A percentile compares a stretch with the other conserved stretches of the same genome.
phyloP scores from a whole-genome alignment of 2,113 vertebrate species.

The Myotis davidii region DNA sequence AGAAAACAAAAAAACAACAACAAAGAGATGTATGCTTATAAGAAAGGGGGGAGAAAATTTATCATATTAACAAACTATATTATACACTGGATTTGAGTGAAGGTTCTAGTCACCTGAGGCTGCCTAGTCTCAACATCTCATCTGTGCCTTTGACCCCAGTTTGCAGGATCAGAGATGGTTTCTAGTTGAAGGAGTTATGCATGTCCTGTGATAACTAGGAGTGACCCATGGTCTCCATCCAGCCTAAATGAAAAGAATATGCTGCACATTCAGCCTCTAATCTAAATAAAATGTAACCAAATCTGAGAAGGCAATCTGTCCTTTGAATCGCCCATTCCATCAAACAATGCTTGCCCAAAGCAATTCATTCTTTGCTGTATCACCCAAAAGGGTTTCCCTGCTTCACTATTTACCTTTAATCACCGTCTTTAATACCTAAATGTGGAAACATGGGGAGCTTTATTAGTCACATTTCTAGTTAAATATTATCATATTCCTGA shows the following conservation, averaged over 20 bases:
- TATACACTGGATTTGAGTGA: neutral
- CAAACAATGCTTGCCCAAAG: slow-evolving; percentile 31
- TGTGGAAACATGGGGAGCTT: slow-evolving; percentile 61
- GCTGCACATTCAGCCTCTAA: neutral
- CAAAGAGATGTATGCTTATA: neutral
- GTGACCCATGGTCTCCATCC: neutral
- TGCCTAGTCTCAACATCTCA: neutral
- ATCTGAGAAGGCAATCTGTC: slow-evolving; percentile 16
- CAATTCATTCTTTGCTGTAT: neutral
- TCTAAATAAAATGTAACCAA: slow-evolving; percentile 28
- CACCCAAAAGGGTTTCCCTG: slow-evolving; percentile 17
- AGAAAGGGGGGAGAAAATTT: neutral
- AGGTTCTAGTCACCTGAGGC: neutral
- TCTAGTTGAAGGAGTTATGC: neutral
- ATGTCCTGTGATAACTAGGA: neutral
- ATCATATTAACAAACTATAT: neutral
- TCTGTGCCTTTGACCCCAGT: neutral
- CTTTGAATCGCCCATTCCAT: neutral
- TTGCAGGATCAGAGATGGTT: neutral
- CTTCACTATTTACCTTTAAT: slow-evolving; percentile 64
- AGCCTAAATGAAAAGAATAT: neutral
- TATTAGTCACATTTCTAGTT: slow-evolving; percentile 83
- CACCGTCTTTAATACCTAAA: slow-evolving; percentile 61
- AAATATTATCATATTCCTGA: slow-evolving; percentile 74
- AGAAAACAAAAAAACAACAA: neutral